Conservation (phyloP, 2,113 vertebrate genomes). For the Dipodomys ordii region DNA sequence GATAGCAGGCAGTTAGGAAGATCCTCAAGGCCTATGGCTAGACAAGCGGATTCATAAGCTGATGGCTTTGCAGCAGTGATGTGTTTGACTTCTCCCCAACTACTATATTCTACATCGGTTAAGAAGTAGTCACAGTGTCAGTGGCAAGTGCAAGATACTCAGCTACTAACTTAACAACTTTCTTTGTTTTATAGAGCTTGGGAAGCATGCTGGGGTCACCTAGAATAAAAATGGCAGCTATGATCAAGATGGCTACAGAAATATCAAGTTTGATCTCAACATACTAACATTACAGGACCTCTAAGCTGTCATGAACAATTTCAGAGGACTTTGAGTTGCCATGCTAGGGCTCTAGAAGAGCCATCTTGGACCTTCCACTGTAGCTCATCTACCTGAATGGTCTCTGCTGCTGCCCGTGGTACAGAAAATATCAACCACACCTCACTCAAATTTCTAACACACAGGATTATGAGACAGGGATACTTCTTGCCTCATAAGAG, state of each 20-base stretch:
- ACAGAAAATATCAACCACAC: background rate
- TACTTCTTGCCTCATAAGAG: background rate
- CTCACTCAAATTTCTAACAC: background rate
- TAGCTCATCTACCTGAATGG: background rate
- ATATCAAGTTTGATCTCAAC: background rate
- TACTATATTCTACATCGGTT: background rate
- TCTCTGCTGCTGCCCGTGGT: background rate
- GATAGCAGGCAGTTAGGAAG: background rate
- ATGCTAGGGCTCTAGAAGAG: background rate
- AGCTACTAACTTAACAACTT: background rate
- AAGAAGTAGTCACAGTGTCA: background rate
- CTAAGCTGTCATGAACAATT: background rate
- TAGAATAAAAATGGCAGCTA: background rate
- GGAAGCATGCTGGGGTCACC: background rate
- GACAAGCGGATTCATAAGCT: too few species aligned
- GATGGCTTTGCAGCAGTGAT: background rate
- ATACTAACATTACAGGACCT: background rate
- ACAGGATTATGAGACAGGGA: background rate
- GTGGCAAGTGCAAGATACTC: background rate
- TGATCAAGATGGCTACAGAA: background rate
- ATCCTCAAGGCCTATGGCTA: background rate
- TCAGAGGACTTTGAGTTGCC: background rate
- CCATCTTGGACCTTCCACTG: background rate
- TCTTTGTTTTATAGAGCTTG: background rate
- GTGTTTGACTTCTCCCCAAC: background rate